These are phyloP conservation scores for Capromys pilorides DNA, from an alignment of 2,797 vertebrate genomes.

Conservation along the genomic window DNA sequence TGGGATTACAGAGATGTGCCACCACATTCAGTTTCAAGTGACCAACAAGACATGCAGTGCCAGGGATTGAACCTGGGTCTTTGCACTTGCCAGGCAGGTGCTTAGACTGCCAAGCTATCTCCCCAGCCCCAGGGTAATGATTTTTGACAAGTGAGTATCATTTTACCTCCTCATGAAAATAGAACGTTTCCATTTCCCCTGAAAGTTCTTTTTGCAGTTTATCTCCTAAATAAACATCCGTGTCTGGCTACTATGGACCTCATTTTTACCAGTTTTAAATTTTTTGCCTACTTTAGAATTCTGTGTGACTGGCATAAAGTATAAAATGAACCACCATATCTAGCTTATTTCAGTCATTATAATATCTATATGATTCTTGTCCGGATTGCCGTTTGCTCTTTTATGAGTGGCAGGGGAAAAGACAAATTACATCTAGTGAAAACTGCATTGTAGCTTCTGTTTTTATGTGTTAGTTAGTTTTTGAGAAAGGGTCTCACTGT, in stretches of 20 bases:
- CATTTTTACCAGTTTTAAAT: background rate
- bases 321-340: background rate
- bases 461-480: no score
- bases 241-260: background rate
- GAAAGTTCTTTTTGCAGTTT: background rate
- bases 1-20: no score
- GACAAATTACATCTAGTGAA: background rate
- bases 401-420: background rate
- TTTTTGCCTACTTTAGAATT: background rate
- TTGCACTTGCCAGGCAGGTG: no score
- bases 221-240: background rate
- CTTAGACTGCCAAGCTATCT: no score
- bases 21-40: no score
- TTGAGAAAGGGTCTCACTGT: no score
- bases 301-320: background rate
- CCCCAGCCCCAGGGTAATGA: background rate
- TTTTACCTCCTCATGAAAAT: background rate
- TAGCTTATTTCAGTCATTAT: background rate
- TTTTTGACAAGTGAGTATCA: background rate
- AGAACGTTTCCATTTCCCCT: background rate
- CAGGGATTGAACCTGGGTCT: no score
- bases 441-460: background rate
- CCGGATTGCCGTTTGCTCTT: background rate
- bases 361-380: background rate
- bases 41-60: no score